phyloP scores from a whole-genome alignment of 2,113 vertebrate genomes.

The Uria lomvia region DNA sequence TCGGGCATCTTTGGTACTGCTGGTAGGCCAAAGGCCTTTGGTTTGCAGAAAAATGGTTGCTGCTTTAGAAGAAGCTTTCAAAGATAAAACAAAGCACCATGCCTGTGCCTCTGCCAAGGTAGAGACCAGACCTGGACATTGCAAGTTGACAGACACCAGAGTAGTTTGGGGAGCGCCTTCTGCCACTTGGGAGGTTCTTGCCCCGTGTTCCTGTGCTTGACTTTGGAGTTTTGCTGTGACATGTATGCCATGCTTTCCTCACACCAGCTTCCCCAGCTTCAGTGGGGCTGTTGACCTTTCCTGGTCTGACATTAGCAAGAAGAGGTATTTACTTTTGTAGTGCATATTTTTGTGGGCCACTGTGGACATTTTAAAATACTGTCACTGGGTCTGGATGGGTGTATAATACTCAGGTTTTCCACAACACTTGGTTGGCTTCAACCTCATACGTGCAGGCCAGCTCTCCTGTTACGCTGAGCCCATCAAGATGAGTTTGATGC shows the following conservation, averaged over 20 bases:
- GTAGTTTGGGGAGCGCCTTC: not conserved
- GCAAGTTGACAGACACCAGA: not conserved
- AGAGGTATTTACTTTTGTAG: not conserved
- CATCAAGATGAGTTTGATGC: not conserved
- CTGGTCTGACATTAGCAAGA: not conserved
- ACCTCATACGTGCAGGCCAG: not conserved
- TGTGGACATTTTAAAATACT: not conserved
- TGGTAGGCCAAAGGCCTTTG: not conserved
- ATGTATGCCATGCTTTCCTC: rapidly evolving
- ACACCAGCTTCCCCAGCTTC: not conserved
- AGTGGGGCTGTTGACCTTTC: not conserved
- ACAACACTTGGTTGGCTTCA: not conserved
- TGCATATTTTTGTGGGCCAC: not conserved
- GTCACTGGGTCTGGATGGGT: not conserved
- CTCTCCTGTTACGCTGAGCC: not conserved
- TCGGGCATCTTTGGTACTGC: not conserved
- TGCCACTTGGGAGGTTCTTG: not conserved
- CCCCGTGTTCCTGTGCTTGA: not conserved
- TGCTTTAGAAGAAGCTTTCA: not conserved
- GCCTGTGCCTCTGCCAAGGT: not conserved
- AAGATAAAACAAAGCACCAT: not conserved
- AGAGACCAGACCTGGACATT: not conserved
- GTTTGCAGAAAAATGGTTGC: not conserved
- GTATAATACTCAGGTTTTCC: not conserved
- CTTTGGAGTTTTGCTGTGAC: not conserved